A percentile compares a stretch with the other conserved stretches of the same genome.
Evolutionary conservation across 2,888 invertebrate species (phyloP).

Genomic region (Caenorhabditis virilis): DNA sequence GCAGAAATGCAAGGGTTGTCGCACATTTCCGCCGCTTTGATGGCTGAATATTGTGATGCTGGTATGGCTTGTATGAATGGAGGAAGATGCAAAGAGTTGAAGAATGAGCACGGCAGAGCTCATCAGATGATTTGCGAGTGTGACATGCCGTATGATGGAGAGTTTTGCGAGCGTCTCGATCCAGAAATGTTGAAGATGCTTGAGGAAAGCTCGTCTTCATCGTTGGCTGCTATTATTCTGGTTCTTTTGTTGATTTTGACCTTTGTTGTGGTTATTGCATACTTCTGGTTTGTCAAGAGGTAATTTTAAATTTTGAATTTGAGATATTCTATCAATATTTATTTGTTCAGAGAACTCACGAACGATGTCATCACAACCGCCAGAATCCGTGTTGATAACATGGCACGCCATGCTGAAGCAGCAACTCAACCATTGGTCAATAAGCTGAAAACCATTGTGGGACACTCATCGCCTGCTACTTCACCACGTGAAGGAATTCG

Average conservation of each 20-base stretch:
- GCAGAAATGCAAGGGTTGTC: conserved; percentile 12
- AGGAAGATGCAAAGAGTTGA: conserved; percentile 24
- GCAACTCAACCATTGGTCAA: conserved; percentile 27
- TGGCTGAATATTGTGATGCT: conserved; percentile 34
- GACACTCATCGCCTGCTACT: not conserved
- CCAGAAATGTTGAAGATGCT: conserved; percentile 20
- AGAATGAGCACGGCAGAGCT: conserved; percentile 24
- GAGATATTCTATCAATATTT: not conserved
- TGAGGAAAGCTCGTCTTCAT: conserved; percentile 7
- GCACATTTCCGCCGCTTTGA: conserved; percentile 24
- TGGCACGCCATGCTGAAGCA: conserved; percentile 27
- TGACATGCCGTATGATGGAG: conserved; percentile 22
- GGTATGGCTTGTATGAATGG: conserved; percentile 31
- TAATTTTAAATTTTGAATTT: not conserved
- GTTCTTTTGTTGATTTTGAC: conserved; percentile 18
- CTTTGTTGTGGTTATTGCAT: conserved; percentile 7
- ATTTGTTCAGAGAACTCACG: conserved; percentile 10
- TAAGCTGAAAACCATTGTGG: conserved; percentile 16
- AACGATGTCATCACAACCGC: conserved; percentile 17
- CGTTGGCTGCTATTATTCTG: conserved; percentile 2
- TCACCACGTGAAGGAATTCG: conserved; percentile 19
- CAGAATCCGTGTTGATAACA: conserved; percentile 21
- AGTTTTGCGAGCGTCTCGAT: conserved; percentile 29
- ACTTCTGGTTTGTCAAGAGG: conserved; percentile 17
- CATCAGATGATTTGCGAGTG: conserved; percentile 32